These are phyloP conservation scores for Eristalis tenax DNA, from an alignment of 2,888 invertebrate genomes.

Conservation along the genomic window DNA sequence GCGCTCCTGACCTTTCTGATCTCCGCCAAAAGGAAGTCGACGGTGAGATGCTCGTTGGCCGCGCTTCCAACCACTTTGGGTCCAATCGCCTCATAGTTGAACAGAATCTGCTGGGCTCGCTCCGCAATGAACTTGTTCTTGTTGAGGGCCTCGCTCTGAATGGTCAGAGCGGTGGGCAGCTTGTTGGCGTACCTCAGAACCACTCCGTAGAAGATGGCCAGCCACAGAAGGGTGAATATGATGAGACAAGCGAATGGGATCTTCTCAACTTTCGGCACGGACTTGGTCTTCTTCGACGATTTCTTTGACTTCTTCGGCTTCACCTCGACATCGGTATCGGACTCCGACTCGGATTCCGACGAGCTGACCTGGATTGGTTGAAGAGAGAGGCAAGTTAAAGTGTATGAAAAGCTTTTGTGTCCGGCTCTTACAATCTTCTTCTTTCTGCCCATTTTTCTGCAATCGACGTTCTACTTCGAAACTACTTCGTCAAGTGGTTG, in stretches of 20 bases:
- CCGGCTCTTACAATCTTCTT: constrained; percentile 1
- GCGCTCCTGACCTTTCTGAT: constrained; percentile 74
- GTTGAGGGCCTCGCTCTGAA: constrained; percentile 72
- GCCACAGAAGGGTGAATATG: constrained; percentile 76
- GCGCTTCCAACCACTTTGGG: constrained; percentile 87
- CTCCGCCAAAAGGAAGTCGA: constrained; percentile 80
- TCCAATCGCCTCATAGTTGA: constrained; percentile 85
- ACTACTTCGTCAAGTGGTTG: neutral
- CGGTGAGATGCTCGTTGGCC: constrained; percentile 86
- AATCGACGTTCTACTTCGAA: neutral
- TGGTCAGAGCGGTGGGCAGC: constrained; percentile 75
- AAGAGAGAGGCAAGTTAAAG: neutral
- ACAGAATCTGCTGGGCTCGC: constrained; percentile 85
- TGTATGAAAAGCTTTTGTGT: neutral
- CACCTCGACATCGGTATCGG: constrained; percentile 31
- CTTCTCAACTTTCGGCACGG: neutral
- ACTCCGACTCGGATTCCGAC: neutral
- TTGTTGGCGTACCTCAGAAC: constrained; percentile 74
- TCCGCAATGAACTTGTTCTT: constrained; percentile 85
- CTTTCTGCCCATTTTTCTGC: neutral
- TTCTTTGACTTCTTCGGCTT: neutral
- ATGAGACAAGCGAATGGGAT: constrained; percentile 66
- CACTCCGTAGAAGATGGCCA: constrained; percentile 75
- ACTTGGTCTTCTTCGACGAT: neutral
- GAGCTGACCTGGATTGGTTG: constrained; percentile 3